Base-by-base conservation (phyloP, 2,797 vertebrate genomes). In the Anabacerthia variegaticeps region DNA sequence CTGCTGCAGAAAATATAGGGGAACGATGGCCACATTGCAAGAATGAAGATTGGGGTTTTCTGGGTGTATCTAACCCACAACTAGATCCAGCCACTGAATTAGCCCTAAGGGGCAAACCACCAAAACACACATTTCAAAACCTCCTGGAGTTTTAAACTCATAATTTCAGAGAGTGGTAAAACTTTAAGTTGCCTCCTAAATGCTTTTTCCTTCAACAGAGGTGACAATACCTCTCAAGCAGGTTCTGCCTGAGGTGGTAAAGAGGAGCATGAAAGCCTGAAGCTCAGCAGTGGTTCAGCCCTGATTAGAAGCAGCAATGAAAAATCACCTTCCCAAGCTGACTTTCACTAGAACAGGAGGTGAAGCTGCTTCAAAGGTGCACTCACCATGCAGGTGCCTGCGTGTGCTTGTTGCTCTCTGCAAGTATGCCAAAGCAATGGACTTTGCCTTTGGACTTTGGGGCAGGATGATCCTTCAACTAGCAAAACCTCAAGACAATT, bases 321-420 rank as follows among this genome's bases (percentile, higher is more conserved):
- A 88, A 92, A 80, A 34, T 27, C 61, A 46, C 34, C 9, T 88
- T 92, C 37, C 36, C n/a, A 49, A 1, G 2, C 12, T 41, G n/a
- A 26, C 56, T 84, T 63, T 51, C 22, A 32, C 73, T 34, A 44
- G 54, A 93, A 62, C 2, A 49, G 54, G 37, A 75, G 48, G 32
- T 14, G n/a, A 93, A 86, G 51, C 20, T 84, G 28, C 69, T 95
- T 86, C 76, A 84, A 61, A 80, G 34, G 7, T 41, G 32, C 43
- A 30, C 22, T 92, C 20, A 41, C 36, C 18, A 30, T 36, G 75
- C 22, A 62, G 62, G 11, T 73, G 43, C 74, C 58, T 90, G 88
- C 49, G 91, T 54, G 46, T 65, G 39, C 85, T 91, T 88, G 73
- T 58, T 93, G 46, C n/a, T 84, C 7, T 65, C 14, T 2, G 39